phyloP scores from a whole-genome alignment of 2,113 vertebrate species.

The Podocnemis expansa region DNA sequence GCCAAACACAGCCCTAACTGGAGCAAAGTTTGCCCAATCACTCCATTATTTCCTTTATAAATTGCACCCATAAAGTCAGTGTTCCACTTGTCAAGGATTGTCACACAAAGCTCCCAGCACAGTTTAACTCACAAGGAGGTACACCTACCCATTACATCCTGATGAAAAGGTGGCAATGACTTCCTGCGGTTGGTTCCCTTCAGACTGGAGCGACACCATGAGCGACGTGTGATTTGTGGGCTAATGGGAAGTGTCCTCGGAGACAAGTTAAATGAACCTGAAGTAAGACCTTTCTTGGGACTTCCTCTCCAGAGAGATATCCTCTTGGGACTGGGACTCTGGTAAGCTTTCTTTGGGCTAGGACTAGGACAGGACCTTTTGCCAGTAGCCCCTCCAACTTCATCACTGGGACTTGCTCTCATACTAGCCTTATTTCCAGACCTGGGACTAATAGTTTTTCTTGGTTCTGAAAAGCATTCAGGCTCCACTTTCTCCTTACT shows the following conservation, averaged over 20 bases:
- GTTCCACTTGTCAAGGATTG: neutral
- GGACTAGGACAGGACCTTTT: fast-evolving
- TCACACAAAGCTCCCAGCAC: fast-evolving
- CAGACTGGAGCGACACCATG: constrained; percentile 43
- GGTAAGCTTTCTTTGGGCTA: neutral
- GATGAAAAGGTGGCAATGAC: constrained; percentile 44
- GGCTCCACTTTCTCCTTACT: neutral
- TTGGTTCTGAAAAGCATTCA: fast-evolving
- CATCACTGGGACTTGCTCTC: fast-evolving
- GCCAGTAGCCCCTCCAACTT: fast-evolving
- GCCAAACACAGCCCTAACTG: fast-evolving
- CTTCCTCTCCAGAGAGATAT: neutral
- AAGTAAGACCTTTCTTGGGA: fast-evolving
- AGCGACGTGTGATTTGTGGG: neutral
- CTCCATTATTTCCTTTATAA: neutral
- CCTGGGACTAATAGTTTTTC: neutral
- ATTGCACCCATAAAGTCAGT: fast-evolving
- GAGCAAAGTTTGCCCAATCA: neutral
- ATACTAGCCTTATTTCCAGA: neutral
- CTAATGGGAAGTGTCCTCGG: fast-evolving
- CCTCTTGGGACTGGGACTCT: neutral
- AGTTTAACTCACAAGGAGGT: fast-evolving
- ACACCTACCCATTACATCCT: neutral
- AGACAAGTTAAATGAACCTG: fast-evolving
- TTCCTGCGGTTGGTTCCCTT: neutral